phyloP scores from a whole-genome alignment of 2,888 invertebrate species.

The Stegophylla sp. region DNA sequence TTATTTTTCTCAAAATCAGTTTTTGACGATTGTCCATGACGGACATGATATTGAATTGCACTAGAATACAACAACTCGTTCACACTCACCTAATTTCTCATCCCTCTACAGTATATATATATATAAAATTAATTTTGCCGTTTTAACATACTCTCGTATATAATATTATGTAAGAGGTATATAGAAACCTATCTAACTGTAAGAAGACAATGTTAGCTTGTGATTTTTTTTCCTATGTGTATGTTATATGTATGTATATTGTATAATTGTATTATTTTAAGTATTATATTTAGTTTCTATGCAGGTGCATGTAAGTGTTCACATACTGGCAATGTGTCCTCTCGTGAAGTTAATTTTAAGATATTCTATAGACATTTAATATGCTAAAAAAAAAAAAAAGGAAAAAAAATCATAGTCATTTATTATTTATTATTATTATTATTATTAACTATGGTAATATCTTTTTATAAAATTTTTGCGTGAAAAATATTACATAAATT shows the following conservation, averaged over 20 bases:
- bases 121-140: neutral
- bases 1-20: neutral
- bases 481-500: neutral
- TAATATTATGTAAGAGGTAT: neutral
- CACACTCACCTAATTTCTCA: neutral
- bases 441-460: conserved; percentile 4
- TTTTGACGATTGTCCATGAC: neutral
- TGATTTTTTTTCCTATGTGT: neutral
- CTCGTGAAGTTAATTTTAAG: neutral
- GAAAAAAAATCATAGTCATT: neutral
- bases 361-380: neutral
- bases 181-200: neutral
- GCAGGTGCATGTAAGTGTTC: neutral
- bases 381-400: neutral
- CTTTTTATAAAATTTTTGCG: neutral
- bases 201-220: neutral
- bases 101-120: neutral
- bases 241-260: neutral
- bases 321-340: no score
- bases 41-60: no score
- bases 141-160: neutral
- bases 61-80: no score
- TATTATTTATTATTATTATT: conserved; percentile 4
- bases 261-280: neutral
- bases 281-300: neutral